Base-by-base conservation (phyloP, 2,888 invertebrate genomes). In the Nymphalis urticae region DNA sequence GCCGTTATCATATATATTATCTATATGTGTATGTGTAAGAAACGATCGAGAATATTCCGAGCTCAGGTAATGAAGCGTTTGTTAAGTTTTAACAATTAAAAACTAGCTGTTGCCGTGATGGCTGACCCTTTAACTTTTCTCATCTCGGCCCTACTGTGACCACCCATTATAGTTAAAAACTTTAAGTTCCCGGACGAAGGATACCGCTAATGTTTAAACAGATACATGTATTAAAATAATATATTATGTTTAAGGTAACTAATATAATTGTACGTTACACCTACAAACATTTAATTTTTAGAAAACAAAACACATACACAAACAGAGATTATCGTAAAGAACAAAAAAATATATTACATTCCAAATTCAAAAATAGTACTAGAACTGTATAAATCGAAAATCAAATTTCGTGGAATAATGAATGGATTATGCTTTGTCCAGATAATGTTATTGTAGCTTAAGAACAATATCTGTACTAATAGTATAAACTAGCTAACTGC, bases 71-170 rank as follows among this genome's bases (percentile, higher is more conserved):
- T 56, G 32, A 32, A 32, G 17, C n/a, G 32, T 50, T 56, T 32
- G 27, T 17, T 64, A 64, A 69, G 66, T 63, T 66, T 62, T 66
- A 56, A 69, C 66, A 69, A 66, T 72, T 72, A 69, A 72, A 72
- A 69, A 66, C 60, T 70, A 59, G 9, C 17, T 17, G 56, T 53
- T 56, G 32, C 56, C 17, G 68, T 60, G 68, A 51, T 60, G 63
- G 64, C 68, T 64, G 68, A 68, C 64, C 60, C 68, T 60, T 36
- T 32, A 72, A 72, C 70, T 72, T 72, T 72, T 70, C 72, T 72
- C 72, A 72, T 72, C 68, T 70, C 71, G 60, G 47, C 68, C 70
- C 68, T 68, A 66, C 59, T 68, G 27, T 56, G 56, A 36, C 53
- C 66, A 54, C 54, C 66, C 51, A 59, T 68, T 68, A 68, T 65